Base-by-base conservation (phyloP, 1,140 invertebrate species). In the Psix sp. region DNA sequence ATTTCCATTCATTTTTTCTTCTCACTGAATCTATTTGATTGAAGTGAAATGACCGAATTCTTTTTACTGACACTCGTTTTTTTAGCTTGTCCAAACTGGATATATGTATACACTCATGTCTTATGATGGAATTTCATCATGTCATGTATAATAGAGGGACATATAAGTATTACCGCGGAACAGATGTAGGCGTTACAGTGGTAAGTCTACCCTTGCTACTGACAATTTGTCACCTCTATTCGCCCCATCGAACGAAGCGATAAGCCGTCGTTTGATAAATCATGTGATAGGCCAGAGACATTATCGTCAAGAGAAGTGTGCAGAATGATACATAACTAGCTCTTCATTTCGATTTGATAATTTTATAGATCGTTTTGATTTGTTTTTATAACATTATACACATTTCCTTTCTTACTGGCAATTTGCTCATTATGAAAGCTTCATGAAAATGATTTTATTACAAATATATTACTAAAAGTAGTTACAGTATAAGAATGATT, bases 241-340 rank as follows among this genome's bases (percentile, higher is more conserved):
- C 24, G 63, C 73, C 57, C 75, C 73, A 74, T 75, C 78, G 67
- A 70, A 76, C 51, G 43, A 71, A 77, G 52, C 73, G 82, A 80
- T 82, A 81, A 78, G 73, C 75, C 67, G 62, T 74, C 74, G 76
- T 77, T 79, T 84, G 83, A 84, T 83, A 84, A 84, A 84, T 84
- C 83, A 80, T 76, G 77, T 78, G 77, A 81, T 84, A 82, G 77
- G 80, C 70, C 72, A 59, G 68, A 77, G 74, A 79, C 77, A 83
- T 83, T 84, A 82, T 79, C 77, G 77, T 54, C 36, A 26, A 56
- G 52, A 63, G 40, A 60, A 62, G 14, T 65, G 39, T 54, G 43
- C 60, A 39, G 42, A 67, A 70, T 49, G 71, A 77, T 51, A 62
- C 45, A 65, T 65, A 68, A 68, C 49, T 63, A 60, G 40, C 31